Evolutionary conservation across 2,113 vertebrate genomes (phyloP).

Genomic region (Mesembrinibis cayennensis): DNA sequence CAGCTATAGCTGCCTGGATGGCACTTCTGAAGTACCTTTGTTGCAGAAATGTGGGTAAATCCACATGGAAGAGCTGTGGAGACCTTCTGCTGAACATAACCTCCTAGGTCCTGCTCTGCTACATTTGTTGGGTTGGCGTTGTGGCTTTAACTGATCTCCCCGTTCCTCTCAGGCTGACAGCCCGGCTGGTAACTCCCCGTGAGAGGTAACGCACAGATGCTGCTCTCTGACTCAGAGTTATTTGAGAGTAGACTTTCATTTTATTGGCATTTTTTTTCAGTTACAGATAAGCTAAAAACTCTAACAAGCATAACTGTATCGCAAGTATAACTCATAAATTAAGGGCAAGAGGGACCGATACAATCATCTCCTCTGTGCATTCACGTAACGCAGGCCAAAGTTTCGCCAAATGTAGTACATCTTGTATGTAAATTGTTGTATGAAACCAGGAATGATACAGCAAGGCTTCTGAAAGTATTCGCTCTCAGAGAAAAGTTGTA

Average conservation of each 20-base stretch:
- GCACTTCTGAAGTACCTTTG: neutral
- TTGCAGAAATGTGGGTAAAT: neutral
- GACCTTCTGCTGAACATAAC: neutral
- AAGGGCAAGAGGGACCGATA: neutral
- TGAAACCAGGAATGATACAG: neutral
- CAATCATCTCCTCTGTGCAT: neutral
- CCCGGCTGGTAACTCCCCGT: accelerated
- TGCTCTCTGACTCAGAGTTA: neutral
- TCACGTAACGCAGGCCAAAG: neutral
- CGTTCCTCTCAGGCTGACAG: accelerated
- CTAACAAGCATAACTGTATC: neutral
- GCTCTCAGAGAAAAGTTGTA: neutral
- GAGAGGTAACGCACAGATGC: neutral
- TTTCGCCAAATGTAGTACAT: neutral
- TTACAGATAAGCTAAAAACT: neutral
- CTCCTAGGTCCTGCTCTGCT: neutral
- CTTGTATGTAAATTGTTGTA: neutral
- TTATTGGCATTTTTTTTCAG: neutral
- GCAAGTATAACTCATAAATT: neutral
- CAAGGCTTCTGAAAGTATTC: neutral
- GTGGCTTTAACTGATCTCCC: neutral
- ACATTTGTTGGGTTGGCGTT: accelerated
- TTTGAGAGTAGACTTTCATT: neutral
- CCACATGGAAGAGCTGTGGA: neutral
- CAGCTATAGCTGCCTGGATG: neutral